Base-by-base conservation (phyloP, 2,888 invertebrate species). In the Proisotoma minuta region DNA sequence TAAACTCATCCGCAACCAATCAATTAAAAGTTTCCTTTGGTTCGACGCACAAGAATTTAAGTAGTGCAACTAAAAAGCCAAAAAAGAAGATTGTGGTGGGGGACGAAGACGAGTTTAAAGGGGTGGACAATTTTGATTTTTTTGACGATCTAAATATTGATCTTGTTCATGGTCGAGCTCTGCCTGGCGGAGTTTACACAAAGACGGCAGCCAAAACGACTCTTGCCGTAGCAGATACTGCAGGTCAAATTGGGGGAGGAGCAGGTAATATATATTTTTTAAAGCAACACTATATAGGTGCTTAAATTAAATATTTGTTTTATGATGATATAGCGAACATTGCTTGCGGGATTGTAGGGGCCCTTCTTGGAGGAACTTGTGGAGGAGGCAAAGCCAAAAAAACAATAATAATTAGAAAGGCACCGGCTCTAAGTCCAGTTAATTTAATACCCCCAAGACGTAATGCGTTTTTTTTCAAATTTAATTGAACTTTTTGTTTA, bases 91-190 rank as follows among this genome's bases (percentile, higher is more conserved):
- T 23, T 15, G 24, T 49, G 22, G 15, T 23, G 4, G 23, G 23
- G 8, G 49, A 49, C 23, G 49, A 49, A 4, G 15, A 20, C 3
- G 49, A 49, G 15, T 49, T 49, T 22, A 20, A 43, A 20, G 15
- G 22, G 5, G 15, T 15, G 15, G 22, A 20, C 3, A 49, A 49
- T 22, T 24, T 15, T 24, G 49, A 49, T 23, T 49, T 49, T 49
- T 49, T 22, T 49, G 49, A 49, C 15, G 49, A 49, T 49, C 23
- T 49, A 15, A 49, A 20, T 8, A 49, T 49, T 8, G 23, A 49
- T 8, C 8, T 49, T 20, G 24, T 24, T 15, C 49, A 49, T 49
- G 49, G 49, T 15, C 22, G 49, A 24, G 15, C 15, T 49, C 15
- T 49, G 20, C 10, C 18, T 23, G 49, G 20, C 3, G 34, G 34